phyloP scores from a whole-genome alignment of 1,140 invertebrate genomes.

The Eciton burchellii region DNA sequence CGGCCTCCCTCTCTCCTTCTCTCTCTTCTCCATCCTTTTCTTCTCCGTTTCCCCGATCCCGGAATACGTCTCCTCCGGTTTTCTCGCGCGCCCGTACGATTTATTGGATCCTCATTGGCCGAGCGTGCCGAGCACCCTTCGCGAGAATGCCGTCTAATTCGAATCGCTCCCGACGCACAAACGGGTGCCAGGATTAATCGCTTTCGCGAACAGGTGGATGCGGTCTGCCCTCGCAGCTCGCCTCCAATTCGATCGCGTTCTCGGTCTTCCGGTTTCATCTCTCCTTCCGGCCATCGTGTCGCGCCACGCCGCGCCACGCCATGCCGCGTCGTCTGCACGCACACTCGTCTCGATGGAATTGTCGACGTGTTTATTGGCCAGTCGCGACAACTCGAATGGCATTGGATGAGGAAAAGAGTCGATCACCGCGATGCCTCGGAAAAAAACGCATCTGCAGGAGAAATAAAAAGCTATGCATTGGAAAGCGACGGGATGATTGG shows the following conservation, averaged over 20 bases:
- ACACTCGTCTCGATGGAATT: constrained; percentile 52
- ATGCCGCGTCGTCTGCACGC: constrained; percentile 1
- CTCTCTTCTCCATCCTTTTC: too few relatives aligned
- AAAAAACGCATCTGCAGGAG: constrained; percentile 59
- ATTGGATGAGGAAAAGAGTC: constrained; percentile 37
- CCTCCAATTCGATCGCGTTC: constrained; percentile 39
- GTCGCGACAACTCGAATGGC: constrained; percentile 43
- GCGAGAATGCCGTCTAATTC: constrained; percentile 69
- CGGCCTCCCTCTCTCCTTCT: too few relatives aligned
- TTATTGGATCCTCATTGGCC: constrained; percentile 72
- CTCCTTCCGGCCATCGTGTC: not conserved
- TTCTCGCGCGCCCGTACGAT: constrained; percentile 65
- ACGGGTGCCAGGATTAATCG: constrained; percentile 67
- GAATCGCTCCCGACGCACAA: constrained; percentile 68
- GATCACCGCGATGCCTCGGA: constrained; percentile 36
- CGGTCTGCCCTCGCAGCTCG: constrained; percentile 49
- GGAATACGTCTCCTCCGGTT: constrained; percentile 19
- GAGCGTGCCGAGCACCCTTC: constrained; percentile 50
- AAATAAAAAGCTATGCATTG: constrained; percentile 45
- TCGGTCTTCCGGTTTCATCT: not conserved
- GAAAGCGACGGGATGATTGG: constrained; percentile 47
- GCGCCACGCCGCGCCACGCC: not conserved
- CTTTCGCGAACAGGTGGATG: constrained; percentile 71
- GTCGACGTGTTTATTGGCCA: constrained; percentile 59
- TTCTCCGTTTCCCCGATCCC: not conserved